Evolutionary conservation across 2,113 vertebrate species (phyloP).

Genomic region (Uria lomvia): DNA sequence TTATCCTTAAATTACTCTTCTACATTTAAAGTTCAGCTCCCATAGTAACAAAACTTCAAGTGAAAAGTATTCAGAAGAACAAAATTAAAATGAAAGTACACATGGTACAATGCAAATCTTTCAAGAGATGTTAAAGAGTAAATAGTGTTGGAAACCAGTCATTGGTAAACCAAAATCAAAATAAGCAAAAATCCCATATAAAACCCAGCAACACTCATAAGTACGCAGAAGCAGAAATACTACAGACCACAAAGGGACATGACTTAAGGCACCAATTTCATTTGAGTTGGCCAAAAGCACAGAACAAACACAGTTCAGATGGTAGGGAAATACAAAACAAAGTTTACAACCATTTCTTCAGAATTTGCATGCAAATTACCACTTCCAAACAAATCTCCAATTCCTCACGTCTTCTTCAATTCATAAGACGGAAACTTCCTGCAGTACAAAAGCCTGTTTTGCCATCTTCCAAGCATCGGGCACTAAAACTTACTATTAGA

Average conservation of each 20-base stretch:
- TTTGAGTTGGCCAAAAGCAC: neutral
- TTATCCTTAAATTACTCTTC: slow-evolving; percentile 44
- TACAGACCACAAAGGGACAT: neutral
- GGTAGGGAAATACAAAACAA: neutral
- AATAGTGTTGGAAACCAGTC: neutral
- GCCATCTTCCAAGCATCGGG: neutral
- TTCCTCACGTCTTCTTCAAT: neutral
- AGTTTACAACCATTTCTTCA: neutral
- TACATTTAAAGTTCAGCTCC: slow-evolving; percentile 18
- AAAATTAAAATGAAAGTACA: neutral
- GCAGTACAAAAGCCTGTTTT: neutral
- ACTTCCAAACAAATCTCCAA: neutral
- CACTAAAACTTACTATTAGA: neutral
- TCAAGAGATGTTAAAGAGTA: neutral
- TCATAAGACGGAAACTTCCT: neutral
- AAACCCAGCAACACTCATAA: neutral
- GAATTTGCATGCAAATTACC: neutral
- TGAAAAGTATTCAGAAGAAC: neutral
- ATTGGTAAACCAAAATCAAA: neutral
- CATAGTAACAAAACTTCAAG: slow-evolving; percentile 35
- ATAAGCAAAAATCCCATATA: neutral
- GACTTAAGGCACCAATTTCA: neutral
- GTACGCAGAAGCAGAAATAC: neutral
- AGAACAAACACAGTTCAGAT: neutral
- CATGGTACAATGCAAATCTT: neutral